Percentiles rank a stretch among this genome's conserved stretches.
These are phyloP conservation scores for Rhea americana DNA, from an alignment of 2,113 vertebrate species.

Conservation along the genomic window DNA sequence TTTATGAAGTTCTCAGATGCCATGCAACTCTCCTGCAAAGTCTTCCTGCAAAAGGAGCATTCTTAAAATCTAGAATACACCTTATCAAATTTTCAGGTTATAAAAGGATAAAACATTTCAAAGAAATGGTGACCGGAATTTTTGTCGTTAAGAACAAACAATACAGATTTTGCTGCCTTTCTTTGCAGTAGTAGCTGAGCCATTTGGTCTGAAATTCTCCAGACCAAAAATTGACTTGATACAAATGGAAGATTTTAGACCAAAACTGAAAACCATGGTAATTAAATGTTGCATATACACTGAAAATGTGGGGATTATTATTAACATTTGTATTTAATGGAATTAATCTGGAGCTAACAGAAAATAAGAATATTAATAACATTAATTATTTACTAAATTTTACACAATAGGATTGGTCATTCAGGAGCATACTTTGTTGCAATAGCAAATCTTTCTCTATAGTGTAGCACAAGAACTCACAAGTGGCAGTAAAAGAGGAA, in stretches of 20 bases:
- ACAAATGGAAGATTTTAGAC: not conserved
- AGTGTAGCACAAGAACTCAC: not conserved
- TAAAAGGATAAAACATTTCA: not conserved
- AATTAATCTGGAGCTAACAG: not conserved
- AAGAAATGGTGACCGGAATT: not conserved
- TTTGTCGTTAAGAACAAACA: rapidly evolving
- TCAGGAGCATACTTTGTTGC: not conserved
- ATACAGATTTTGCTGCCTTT: not conserved
- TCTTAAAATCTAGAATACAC: not conserved
- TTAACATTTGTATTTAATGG: not conserved
- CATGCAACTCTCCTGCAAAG: not conserved
- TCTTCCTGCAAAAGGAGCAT: not conserved
- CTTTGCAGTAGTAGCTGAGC: not conserved
- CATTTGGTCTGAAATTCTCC: not conserved
- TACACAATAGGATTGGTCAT: not conserved
- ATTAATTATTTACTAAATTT: not conserved
- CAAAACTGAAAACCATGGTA: not conserved
- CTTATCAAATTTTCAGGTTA: not conserved
- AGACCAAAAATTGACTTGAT: not conserved
- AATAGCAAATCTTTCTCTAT: not conserved
- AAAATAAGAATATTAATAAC: not conserved
- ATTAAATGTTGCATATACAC: not conserved
- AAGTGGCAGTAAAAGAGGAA: not conserved
- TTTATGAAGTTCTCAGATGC: not conserved
- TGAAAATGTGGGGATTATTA: not conserved